These are phyloP conservation scores for Cephalopterus ornatus DNA, from an alignment of 2,113 vertebrate genomes.

Conservation along the genomic window DNA sequence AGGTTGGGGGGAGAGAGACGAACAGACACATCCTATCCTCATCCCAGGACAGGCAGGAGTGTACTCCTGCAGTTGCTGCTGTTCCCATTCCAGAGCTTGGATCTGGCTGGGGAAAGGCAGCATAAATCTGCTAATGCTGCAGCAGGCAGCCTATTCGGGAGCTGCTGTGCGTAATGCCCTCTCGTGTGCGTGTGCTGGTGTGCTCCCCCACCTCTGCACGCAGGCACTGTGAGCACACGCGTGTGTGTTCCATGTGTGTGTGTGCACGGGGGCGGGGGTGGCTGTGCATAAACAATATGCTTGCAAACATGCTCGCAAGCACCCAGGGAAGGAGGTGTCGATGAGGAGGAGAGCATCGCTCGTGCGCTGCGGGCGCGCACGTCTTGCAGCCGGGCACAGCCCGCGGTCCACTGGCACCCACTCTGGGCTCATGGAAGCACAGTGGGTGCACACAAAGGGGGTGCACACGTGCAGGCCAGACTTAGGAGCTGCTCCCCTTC, in stretches of 20 bases:
- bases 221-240: not conserved
- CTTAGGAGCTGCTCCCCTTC: not conserved
- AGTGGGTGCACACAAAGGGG: not conserved
- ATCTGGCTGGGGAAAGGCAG: slow-evolving; percentile 24
- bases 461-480: not conserved
- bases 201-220: not conserved
- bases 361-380: not conserved
- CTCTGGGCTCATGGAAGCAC: not conserved
- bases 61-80: slow-evolving; percentile 6
- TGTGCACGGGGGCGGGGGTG: not conserved
- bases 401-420: not conserved
- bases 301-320: not conserved
- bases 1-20: not conserved
- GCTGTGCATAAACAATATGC: not conserved
- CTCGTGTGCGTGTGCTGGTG: not conserved
- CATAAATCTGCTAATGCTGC: slow-evolving; percentile 53
- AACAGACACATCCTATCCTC: slow-evolving; percentile 37
- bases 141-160: not conserved
- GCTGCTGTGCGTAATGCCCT: slow-evolving; percentile 27
- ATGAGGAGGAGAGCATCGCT: not conserved
- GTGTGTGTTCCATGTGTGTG: not conserved
- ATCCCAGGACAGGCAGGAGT: slow-evolving; percentile 45
- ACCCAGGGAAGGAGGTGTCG: not conserved
- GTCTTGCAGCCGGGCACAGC: not conserved
- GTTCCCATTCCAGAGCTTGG: slow-evolving; percentile 32